phyloP scores from a whole-genome alignment of 92 coral and sea anemone genomes.

The Parazoanthus atlanticus region DNA sequence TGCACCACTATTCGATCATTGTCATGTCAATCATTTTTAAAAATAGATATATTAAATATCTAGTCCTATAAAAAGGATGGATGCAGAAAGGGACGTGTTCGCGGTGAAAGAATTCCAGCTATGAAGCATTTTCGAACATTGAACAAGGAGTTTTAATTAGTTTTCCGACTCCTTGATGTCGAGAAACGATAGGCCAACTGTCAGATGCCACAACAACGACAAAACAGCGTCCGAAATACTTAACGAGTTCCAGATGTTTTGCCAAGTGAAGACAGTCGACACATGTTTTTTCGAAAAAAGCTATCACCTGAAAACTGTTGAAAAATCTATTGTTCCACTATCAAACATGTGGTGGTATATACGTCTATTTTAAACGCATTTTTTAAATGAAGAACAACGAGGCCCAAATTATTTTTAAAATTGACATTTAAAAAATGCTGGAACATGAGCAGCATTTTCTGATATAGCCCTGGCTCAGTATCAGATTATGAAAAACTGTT shows the following conservation, averaged over 20 bases:
- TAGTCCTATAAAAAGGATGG: neutral
- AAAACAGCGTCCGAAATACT: neutral
- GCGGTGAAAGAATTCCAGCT: neutral
- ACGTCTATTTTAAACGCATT: too few relatives aligned
- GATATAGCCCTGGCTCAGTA: too few relatives aligned
- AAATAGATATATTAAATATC: too few relatives aligned
- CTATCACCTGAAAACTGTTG: neutral
- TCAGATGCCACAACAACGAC: neutral
- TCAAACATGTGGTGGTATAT: too few relatives aligned
- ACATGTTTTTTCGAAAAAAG: neutral
- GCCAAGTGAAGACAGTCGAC: neutral
- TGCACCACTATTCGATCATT: neutral
- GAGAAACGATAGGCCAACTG: neutral
- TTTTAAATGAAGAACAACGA: too few relatives aligned
- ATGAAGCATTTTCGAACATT: neutral
- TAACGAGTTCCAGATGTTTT: constrained; percentile 37
- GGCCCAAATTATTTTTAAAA: too few relatives aligned
- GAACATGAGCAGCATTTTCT: too few relatives aligned
- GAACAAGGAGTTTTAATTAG: constrained; percentile 5
- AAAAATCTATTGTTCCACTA: too few relatives aligned
- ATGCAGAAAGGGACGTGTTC: neutral
- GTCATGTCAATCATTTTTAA: neutral
- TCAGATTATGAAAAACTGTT: too few relatives aligned
- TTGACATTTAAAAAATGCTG: too few relatives aligned
- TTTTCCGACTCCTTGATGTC: constrained; percentile 32